These are phyloP conservation scores for Sciurus vulgaris DNA, from an alignment of 2,797 vertebrate species.

Conservation along the genomic window DNA sequence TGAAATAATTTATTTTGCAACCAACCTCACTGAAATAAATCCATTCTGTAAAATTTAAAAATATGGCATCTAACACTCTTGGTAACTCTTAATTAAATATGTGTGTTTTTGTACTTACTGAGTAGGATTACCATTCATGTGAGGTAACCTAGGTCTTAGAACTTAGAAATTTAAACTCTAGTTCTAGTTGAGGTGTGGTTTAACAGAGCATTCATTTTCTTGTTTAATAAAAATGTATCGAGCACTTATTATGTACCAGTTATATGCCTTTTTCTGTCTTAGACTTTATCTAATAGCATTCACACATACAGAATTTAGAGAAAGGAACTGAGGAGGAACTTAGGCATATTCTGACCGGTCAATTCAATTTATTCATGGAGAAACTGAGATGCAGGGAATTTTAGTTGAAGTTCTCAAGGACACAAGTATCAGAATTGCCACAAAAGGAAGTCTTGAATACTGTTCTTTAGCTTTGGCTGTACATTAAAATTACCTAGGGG, in stretches of 20 bases:
- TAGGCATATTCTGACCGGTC: not conserved
- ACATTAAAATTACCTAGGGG: constrained; percentile 15
- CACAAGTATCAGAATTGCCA: not conserved
- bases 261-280: not conserved
- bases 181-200: constrained; percentile 2
- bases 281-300: constrained; percentile 37
- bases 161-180: not conserved
- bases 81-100: not conserved
- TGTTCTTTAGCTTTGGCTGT: not conserved
- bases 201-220: constrained; percentile 11
- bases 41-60: constrained; percentile 25
- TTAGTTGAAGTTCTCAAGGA: constrained; percentile 32
- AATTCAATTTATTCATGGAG: not conserved
- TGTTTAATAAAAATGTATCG: constrained; percentile 53
- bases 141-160: not conserved
- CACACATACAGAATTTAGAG: not conserved
- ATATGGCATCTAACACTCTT: not conserved
- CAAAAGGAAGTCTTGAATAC: constrained; percentile 62
- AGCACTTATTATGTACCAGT: not conserved
- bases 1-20: constrained; percentile 20
- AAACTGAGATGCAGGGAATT: not conserved
- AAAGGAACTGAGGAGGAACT: not conserved
- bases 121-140: not conserved
- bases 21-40: not conserved
- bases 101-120: not conserved